Evolutionary conservation across 2,797 vertebrate genomes (phyloP), one percentile per base, ranked within the genome.

Genomic region (Zalophus californianus): DNA sequence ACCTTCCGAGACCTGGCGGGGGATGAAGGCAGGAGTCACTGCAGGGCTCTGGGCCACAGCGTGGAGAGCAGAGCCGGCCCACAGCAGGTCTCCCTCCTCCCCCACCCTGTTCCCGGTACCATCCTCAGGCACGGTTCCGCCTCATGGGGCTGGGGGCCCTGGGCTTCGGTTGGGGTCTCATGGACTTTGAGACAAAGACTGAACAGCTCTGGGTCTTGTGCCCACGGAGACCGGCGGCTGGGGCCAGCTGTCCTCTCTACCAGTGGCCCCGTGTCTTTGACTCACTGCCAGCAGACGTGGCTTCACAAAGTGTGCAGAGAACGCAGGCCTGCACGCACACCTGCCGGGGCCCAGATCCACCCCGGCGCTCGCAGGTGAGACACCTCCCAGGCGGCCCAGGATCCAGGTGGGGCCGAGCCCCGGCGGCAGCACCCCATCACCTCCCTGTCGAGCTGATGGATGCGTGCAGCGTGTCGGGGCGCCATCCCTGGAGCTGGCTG

Each of bases 211-310:
- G 44, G 64, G 56, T 4, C 70, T 48, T 50, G 23, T 7, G 41
- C 23, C 35, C 56, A 21, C 27, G 7, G 54, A 14, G 54, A 48
- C 54, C n/a, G 16, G 9, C 8, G 29, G 64, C n/a, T 27, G 64
- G 2, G 2, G 54, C 11, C 5, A 1, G 44, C 32, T 25, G 9
- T 10, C n/a, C 38, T 25, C 54, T 11, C 5, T 2, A 5, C 1
- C 32, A 23, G 32, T 16, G 23, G 48, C n/a, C 68, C 25, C 35
- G 12, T 50, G 12, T 18, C 84, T 52, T 29, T 21, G 50, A 13
- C 23, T 11, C 66, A 6, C 72, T 3, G 25, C 56, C 44, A 35
- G 41, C 56, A 52, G 72, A 29, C 20, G 32, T 72, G 20, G 11
- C n/a, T 14, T 50, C 73, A 9, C 16, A 1, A 54, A 38, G 35